Evolutionary conservation across 2,888 invertebrate species (phyloP), one percentile per base, ranked within the genome.

Genomic region (Philonicus albiceps): DNA sequence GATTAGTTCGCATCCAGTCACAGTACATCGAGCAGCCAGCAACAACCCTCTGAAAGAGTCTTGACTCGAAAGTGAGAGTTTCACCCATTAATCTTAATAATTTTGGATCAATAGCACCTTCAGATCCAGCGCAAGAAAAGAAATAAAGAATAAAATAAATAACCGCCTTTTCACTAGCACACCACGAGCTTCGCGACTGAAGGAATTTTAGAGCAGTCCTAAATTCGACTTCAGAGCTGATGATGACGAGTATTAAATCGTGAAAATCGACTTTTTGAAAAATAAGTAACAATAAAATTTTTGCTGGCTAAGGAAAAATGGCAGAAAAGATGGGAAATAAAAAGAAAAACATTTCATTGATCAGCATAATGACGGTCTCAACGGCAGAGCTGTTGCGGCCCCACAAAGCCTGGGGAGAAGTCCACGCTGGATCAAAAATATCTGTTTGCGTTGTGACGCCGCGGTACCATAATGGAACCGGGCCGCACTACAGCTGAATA

Each of bases 21-120:
- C 64, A 64, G 64, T 64, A 64, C 49, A 49, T 22, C 64, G 11
- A 22, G 64, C 64, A 64, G 22, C 22, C 22, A 8, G 55, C 22
- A 22, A n/a, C 11, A 55, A 5, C 64, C 27, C 64, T 8, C 27
- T 22, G 22, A 4, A 11, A 3, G 64, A 64, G 27, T 11, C 1
- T 22, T n/a, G n/a, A 27, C 11, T 19, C 27, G 22, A 64, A 64
- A 64, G 64, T 27, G 64, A 37, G 55, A 81, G 81, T 55, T 81
- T 55, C 64, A 19, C 81, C 22, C 81, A 55, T 55, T 64, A 81
- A 81, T 81, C 55, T 81, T 81, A 30, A 64, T 37, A 81, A 81
- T 55, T 49, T 81, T 78, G 49, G 34, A 49, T 31, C 27, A 81
- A 64, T 34, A 55, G 49, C 55, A 81, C 40, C 40, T 43, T 43